These are phyloP conservation scores for Aplocera efformata DNA, from an alignment of 2,888 invertebrate genomes.

Conservation along the genomic window DNA sequence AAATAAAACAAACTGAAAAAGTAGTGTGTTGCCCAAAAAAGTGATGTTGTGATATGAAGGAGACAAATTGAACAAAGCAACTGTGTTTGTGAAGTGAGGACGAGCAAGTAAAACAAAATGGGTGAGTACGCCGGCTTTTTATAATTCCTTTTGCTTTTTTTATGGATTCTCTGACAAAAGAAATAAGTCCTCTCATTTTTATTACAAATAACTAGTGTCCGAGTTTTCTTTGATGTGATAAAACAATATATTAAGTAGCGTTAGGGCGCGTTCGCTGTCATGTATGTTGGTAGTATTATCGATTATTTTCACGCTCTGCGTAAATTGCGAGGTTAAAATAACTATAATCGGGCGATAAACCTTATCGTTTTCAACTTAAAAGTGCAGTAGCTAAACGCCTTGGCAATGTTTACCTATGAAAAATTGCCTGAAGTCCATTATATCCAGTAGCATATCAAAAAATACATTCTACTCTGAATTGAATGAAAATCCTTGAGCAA, in stretches of 20 bases:
- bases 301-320: constrained; percentile 65
- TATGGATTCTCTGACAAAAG: constrained; percentile 12
- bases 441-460: no score
- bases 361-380: constrained; percentile 11
- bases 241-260: constrained; percentile 38
- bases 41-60: constrained; percentile 55
- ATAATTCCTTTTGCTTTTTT: constrained; percentile 36
- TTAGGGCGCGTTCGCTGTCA: constrained; percentile 21
- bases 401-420: neutral
- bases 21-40: constrained; percentile 34
- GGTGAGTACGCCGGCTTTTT: constrained; percentile 66
- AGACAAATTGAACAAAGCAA: constrained; percentile 35
- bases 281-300: constrained; percentile 61
- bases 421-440: no score
- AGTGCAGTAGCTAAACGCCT: constrained; percentile 4
- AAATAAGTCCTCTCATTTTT: neutral
- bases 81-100: constrained; percentile 33
- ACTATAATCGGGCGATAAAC: constrained; percentile 4
- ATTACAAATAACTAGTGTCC: constrained; percentile 1
- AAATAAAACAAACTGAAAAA: constrained; percentile 17
- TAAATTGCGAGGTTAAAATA: constrained; percentile 22
- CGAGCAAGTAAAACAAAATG: constrained; percentile 54
- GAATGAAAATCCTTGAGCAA: constrained; percentile 1
- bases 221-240: constrained; percentile 1
- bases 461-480: no score